Conservation (phyloP, 35 echinoderm and acorn worm genomes). For the Hemicentrotus pulcherrimus region DNA sequence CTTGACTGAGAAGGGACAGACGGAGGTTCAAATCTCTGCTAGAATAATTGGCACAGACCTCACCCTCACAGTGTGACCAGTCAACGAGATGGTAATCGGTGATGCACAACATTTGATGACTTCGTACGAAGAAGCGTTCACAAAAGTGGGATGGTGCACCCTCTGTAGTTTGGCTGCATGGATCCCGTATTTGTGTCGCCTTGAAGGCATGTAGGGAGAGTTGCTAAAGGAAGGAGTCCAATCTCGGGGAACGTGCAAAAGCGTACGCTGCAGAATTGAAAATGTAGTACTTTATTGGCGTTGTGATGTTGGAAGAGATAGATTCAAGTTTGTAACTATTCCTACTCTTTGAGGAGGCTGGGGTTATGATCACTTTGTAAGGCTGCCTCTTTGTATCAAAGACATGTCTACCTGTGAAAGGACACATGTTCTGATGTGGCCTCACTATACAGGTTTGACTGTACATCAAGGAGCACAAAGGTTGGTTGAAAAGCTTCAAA, state of each 20-base stretch:
- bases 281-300: neutral
- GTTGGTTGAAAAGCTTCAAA: no score
- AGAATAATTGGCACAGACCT: neutral
- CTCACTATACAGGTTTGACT: no score
- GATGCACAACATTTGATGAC: neutral
- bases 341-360: no score
- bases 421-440: no score
- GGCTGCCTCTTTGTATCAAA: no score
- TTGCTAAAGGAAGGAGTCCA: neutral
- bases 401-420: no score
- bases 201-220: neutral
- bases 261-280: neutral
- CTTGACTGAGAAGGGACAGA: neutral
- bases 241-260: neutral
- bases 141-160: neutral
- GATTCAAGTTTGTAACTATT: neutral
- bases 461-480: no score
- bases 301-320: neutral
- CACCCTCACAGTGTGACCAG: neutral
- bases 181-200: neutral
- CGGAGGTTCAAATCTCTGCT: constrained; percentile 1
- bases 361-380: no score
- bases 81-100: neutral
- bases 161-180: neutral
- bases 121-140: neutral